Base-by-base conservation (phyloP, 2,797 vertebrate genomes). In the Denticeps clupeoides region DNA sequence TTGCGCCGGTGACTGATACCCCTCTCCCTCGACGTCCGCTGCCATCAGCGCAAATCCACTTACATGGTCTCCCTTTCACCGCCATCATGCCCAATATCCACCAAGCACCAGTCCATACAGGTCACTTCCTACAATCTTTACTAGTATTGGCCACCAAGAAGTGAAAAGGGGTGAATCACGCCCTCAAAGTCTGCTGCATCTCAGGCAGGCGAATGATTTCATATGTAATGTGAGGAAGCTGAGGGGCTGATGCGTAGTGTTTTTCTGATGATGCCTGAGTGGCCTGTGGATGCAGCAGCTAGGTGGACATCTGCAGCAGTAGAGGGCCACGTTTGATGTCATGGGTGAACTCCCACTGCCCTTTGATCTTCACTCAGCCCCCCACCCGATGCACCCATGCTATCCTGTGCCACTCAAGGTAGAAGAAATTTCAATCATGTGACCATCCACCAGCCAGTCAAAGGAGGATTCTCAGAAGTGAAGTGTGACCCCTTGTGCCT, bases 281-380 rank as follows among this genome's bases (percentile, higher is more conserved):
- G 22, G 7, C 4, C 7, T 19, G 2, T 40, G 18, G 38, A 23
- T 9, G 18, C 26, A 4, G 4, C n/a, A 7, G 2, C 2, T 24
- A 5, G 24, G 24, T 35, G 46, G 9, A 29, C 28, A n/a, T 21
- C 12, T n/a, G 45, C 22, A 41, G 40, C 11, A 13, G 18, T 2
- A 35, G 26, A 32, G 51, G 40, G 53, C 37, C 7, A 27, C 44
- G 44, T 58, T 59, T 67, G 55, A 59, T 59, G 61, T 58, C 33
- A 22, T 11, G 49, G 46, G 49, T 58, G 46, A 58, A 51, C 47
- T 41, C 33, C 15, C 15, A 22, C 40, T 15, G 7, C 27, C n/a
- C 55, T 56, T 63, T 58, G 47, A 59, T 56, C 45, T 55, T 40
- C 26, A 7, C 38, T 31, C 19, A 21, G 24, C n/a, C 31, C 49